Conservation (phyloP, 2,113 vertebrate genomes). For the Pachypanchax playfairii region DNA sequence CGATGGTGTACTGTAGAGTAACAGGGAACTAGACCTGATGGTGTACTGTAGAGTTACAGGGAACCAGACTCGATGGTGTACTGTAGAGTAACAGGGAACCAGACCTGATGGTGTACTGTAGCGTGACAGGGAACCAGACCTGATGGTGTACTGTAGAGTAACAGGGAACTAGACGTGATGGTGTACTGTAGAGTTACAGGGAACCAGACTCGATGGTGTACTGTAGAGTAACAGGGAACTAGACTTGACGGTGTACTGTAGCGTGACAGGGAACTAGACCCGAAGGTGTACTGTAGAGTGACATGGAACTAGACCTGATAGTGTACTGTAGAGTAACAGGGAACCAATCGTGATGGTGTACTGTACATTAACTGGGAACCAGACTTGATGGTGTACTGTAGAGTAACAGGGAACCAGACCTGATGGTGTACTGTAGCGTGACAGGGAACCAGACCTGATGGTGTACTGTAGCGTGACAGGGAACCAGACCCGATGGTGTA, state of each 20-base stretch:
- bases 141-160: slow-evolving; percentile 11
- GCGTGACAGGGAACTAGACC: background rate
- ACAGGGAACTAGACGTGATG: too few relatives aligned
- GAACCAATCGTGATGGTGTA: background rate
- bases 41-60: slow-evolving; percentile 6
- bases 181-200: slow-evolving; percentile 6
- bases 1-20: slow-evolving; percentile 11
- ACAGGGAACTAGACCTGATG: too few relatives aligned
- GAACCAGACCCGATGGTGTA: too few relatives aligned
- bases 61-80: too few relatives aligned
- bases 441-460: too few relatives aligned
- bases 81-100: slow-evolving; percentile 8
- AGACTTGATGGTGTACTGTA: slow-evolving; percentile 14
- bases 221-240: slow-evolving; percentile 7
- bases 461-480: slow-evolving; percentile 5
- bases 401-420: background rate
- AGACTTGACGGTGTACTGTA: slow-evolving; percentile 18
- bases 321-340: slow-evolving; percentile 6
- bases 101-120: slow-evolving; percentile 22
- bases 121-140: background rate
- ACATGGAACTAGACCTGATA: too few relatives aligned
- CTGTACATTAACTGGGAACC: slow-evolving; percentile 6
- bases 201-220: too few relatives aligned
- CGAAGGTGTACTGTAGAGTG: slow-evolving; percentile 11
- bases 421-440: slow-evolving; percentile 11